Conservation (phyloP, 2,797 vertebrate genomes). For the Esox lucius region DNA sequence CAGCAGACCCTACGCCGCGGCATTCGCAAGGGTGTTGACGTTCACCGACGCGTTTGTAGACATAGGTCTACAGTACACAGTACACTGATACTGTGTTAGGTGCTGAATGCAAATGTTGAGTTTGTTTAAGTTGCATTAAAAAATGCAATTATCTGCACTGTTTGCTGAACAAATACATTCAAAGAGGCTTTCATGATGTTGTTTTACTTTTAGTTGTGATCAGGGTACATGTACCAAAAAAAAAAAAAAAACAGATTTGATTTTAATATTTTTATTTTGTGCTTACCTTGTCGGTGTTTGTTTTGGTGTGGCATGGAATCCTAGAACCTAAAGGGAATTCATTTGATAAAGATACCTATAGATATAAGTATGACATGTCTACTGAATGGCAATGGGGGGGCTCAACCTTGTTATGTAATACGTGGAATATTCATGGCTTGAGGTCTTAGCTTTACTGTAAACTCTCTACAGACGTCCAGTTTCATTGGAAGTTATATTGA, state of each 20-base stretch:
- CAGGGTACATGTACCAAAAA: not conserved
- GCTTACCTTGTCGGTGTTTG: not conserved
- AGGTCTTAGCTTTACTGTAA: slow-evolving; percentile 28
- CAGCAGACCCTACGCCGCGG: slow-evolving; percentile 28
- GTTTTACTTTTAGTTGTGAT: not conserved
- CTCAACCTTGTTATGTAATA: slow-evolving; percentile 15
- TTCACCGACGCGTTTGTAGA: slow-evolving; percentile 40
- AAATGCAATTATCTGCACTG: no score
- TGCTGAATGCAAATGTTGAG: slow-evolving; percentile 6
- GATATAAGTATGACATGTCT: no score
- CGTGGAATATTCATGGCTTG: slow-evolving; percentile 18
- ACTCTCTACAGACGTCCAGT: slow-evolving; percentile 50
- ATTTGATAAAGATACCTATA: not conserved
- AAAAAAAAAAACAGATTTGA: not conserved
- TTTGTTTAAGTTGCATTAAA: not conserved
- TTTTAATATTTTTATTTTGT: not conserved
- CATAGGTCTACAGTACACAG: not conserved
- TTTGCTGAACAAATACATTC: not conserved
- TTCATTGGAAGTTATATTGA: slow-evolving; percentile 64
- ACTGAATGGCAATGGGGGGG: not conserved
- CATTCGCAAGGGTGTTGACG: slow-evolving; percentile 19
- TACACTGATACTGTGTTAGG: not conserved
- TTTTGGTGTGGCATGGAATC: not conserved
- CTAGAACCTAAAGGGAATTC: not conserved
- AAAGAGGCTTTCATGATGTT: not conserved